phyloP scores from a whole-genome alignment of 2,113 vertebrate genomes.

The Azemiops feae region DNA sequence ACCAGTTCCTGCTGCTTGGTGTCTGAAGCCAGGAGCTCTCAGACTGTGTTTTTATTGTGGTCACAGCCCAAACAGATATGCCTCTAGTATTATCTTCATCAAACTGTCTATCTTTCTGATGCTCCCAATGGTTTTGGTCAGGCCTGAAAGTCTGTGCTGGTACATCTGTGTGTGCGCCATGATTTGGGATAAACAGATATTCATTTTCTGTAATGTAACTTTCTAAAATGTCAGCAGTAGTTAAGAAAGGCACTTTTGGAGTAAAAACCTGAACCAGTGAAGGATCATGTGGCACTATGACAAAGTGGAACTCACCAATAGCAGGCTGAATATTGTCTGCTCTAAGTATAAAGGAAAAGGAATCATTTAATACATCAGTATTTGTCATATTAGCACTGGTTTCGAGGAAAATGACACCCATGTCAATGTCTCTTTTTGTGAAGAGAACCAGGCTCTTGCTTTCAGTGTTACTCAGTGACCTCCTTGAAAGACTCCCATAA shows the following conservation, averaged over 20 bases:
- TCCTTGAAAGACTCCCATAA: constrained; percentile 73
- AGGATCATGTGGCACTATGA: constrained; percentile 71
- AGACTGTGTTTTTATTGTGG: constrained; percentile 61
- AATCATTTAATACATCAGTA: constrained; percentile 77
- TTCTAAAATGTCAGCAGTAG: constrained; percentile 41
- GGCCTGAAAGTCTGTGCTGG: constrained; percentile 62
- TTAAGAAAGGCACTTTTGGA: constrained; percentile 50
- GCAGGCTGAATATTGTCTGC: constrained; percentile 80
- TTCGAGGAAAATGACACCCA: constrained; percentile 73
- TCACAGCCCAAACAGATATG: constrained; percentile 47
- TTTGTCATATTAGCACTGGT: constrained; percentile 76
- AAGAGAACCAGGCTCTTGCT: constrained; percentile 65
- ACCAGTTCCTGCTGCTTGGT: constrained; percentile 63
- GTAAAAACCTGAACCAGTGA: constrained; percentile 52
- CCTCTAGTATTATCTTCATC: constrained; percentile 60
- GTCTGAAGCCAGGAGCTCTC: constrained; percentile 65
- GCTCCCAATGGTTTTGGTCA: constrained; percentile 71
- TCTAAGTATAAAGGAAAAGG: constrained; percentile 80
- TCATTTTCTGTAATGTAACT: constrained; percentile 44
- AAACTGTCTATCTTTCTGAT: constrained; percentile 54
- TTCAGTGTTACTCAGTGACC: constrained; percentile 17
- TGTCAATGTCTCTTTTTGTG: constrained; percentile 79
- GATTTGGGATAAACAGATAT: constrained; percentile 32
- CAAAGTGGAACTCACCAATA: constrained; percentile 75
- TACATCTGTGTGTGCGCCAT: constrained; percentile 46